Percentiles rank a stretch among this genome's conserved stretches.
These are phyloP conservation scores for Hypolimnas misippus DNA, from an alignment of 2,888 invertebrate species.

Conservation along the genomic window DNA sequence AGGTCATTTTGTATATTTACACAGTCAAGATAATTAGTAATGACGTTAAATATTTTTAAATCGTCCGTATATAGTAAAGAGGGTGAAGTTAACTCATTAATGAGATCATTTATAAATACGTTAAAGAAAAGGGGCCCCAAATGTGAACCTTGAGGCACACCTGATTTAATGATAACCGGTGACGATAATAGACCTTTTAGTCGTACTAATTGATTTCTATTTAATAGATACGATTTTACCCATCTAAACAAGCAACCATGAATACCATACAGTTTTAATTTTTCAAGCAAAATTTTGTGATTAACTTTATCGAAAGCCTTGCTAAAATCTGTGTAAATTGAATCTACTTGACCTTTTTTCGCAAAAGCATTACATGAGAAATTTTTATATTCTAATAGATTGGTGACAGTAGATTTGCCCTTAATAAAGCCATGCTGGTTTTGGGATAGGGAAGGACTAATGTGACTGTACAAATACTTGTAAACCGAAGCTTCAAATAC, in stretches of 20 bases:
- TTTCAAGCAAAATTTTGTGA: background rate
- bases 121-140: background rate
- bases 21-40: conserved; percentile 3
- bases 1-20: conserved; percentile 6
- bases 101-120: conserved; percentile 10
- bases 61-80: background rate
- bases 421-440: conserved; percentile 14
- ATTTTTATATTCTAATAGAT: conserved; percentile 11
- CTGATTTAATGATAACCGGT: conserved; percentile 2
- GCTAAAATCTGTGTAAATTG: conserved; percentile 5
- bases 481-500: background rate
- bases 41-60: conserved; percentile 6
- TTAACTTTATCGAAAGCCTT: conserved; percentile 13
- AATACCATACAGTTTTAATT: background rate
- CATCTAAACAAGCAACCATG: background rate
- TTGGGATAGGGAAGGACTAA: background rate
- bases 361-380: background rate
- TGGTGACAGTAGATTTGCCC: conserved; percentile 4
- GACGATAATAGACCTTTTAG: background rate
- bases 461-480: background rate
- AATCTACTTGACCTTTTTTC: conserved; percentile 6
- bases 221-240: background rate
- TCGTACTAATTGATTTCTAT: background rate
- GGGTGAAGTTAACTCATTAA: conserved; percentile 4
- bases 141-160: background rate